A percentile compares a stretch with the other conserved stretches of the same genome.
Conservation (phyloP, 2,888 invertebrate species). For the Amorpha juglandis region DNA sequence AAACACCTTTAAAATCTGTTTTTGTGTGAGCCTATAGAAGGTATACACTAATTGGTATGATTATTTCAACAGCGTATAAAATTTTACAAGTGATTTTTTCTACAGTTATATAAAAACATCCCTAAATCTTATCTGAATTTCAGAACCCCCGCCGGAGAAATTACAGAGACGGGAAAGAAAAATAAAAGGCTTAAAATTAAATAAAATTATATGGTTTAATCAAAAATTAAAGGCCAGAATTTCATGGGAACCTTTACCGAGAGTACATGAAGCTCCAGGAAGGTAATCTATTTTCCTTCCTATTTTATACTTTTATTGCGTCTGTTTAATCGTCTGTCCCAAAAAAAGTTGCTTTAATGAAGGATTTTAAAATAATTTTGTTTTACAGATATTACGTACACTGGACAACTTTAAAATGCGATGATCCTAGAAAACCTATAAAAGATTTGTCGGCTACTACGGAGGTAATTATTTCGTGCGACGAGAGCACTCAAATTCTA, state of each 20-base stretch:
- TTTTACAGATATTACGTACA: slow-evolving; percentile 68
- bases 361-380: slow-evolving; percentile 2
- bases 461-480: slow-evolving; percentile 64
- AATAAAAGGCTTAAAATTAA: slow-evolving; percentile 65
- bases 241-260: slow-evolving; percentile 64
- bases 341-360: not conserved
- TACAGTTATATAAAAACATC: not conserved
- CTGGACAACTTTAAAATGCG: slow-evolving; percentile 69
- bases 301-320: too few species aligned
- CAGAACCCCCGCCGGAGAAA: slow-evolving; percentile 59
- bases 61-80: too few species aligned
- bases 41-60: too few species aligned
- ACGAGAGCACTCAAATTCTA: slow-evolving; percentile 6
- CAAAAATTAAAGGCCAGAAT: slow-evolving; percentile 70
- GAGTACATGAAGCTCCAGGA: slow-evolving; percentile 41
- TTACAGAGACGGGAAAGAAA: slow-evolving; percentile 58
- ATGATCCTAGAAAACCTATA: slow-evolving; percentile 60
- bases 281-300: slow-evolving; percentile 6
- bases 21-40: too few species aligned
- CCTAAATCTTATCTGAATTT: not conserved
- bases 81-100: not conserved
- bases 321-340: too few species aligned
- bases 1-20: too few species aligned
- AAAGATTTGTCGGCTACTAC: slow-evolving; percentile 81
- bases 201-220: slow-evolving; percentile 72